Percentiles rank a stretch among this genome's conserved stretches.
phyloP scores from a whole-genome alignment of 2,113 vertebrate genomes.

The Echinops telfairi region DNA sequence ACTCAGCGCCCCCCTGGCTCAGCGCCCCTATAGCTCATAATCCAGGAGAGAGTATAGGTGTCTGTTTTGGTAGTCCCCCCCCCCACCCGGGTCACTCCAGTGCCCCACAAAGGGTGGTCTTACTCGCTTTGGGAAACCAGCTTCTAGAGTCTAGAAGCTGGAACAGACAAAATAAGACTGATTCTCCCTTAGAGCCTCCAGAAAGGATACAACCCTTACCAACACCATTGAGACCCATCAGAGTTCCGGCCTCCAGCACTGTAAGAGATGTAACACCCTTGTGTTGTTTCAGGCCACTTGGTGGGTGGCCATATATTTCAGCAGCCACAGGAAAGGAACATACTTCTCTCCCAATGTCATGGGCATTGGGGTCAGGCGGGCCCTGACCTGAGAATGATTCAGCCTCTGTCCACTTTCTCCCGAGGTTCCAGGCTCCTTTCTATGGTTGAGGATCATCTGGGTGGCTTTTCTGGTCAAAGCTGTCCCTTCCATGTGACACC shows the following conservation, averaged over 20 bases:
- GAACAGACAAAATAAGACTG: neutral
- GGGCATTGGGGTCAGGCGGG: neutral
- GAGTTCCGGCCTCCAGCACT: neutral
- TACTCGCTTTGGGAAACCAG: too few species aligned
- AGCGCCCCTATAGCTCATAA: too few species aligned
- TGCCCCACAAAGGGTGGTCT: too few species aligned
- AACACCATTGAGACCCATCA: neutral
- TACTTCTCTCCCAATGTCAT: neutral
- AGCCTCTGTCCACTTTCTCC: neutral
- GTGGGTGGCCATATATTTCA: neutral
- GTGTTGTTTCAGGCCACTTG: neutral
- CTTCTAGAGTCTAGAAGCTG: neutral
- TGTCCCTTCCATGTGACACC: too few species aligned
- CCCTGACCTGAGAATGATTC: neutral
- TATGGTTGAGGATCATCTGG: neutral
- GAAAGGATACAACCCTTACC: neutral
- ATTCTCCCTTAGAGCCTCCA: neutral
- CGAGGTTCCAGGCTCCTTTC: neutral
- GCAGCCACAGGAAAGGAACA: neutral
- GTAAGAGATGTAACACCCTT: neutral
- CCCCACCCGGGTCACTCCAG: too few species aligned
- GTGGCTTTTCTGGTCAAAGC: conserved; percentile 13
- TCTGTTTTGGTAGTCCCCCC: too few species aligned
- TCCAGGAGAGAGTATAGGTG: too few species aligned
- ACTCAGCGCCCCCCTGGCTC: too few species aligned